phyloP scores from a whole-genome alignment of 2,888 invertebrate genomes.

The Zeuzera pyrina region DNA sequence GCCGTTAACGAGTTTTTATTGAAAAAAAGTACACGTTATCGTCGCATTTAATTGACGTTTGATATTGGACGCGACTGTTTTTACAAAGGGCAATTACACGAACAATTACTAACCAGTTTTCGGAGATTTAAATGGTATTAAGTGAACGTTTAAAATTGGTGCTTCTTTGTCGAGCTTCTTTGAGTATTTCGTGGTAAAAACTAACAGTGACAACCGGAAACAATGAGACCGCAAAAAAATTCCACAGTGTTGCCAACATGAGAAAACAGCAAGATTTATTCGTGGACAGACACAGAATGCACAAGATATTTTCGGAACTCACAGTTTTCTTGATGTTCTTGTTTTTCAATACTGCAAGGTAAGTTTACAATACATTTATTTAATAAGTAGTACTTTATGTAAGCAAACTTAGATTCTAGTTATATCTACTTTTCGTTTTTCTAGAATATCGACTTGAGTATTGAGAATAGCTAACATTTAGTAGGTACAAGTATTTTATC shows the following conservation, averaged over 20 bases:
- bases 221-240: slow-evolving; percentile 51
- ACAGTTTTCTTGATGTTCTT: slow-evolving; percentile 51
- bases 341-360: slow-evolving; percentile 57
- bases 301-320: slow-evolving; percentile 40
- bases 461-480: too few relatives aligned
- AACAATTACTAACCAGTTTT: slow-evolving; percentile 9
- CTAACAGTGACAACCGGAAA: slow-evolving; percentile 41
- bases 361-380: slow-evolving; percentile 26
- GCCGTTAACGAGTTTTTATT: slow-evolving; percentile 13
- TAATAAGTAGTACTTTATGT: too few relatives aligned
- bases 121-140: slow-evolving; percentile 13
- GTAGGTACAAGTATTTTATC: too few relatives aligned
- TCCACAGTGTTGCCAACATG: slow-evolving; percentile 66
- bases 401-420: too few relatives aligned
- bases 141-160: slow-evolving; percentile 2
- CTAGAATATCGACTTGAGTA: too few relatives aligned
- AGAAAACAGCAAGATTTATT: slow-evolving; percentile 34
- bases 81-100: slow-evolving; percentile 12
- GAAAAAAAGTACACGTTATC: slow-evolving; percentile 13
- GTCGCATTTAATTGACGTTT: slow-evolving; percentile 17
- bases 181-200: slow-evolving; percentile 23
- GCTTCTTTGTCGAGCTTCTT: too few relatives aligned
- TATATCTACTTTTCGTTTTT: too few relatives aligned
- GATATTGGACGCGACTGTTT: slow-evolving; percentile 6
- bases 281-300: slow-evolving; percentile 53